Evolutionary conservation across 2,888 invertebrate species (phyloP).

Genomic region (Clanis bilineata): DNA sequence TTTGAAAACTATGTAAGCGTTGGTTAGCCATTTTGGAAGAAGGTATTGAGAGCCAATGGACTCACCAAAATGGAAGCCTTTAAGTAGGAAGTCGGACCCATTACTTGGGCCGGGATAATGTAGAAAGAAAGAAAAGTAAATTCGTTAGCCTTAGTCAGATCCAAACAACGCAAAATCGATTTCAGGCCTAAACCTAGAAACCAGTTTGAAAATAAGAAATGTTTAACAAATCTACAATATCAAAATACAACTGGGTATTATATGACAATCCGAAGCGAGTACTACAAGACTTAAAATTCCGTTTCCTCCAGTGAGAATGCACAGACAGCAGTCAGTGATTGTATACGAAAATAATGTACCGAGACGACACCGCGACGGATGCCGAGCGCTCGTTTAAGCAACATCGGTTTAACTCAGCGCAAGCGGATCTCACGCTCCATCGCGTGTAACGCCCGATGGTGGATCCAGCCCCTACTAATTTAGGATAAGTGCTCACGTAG

Average conservation of each 20-base stretch:
- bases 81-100: too few relatives aligned
- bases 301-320: not conserved
- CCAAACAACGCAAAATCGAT: too few relatives aligned
- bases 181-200: too few relatives aligned
- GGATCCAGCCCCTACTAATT: constrained; percentile 63
- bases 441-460: constrained; percentile 48
- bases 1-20: too few relatives aligned
- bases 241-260: not conserved
- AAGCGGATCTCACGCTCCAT: constrained; percentile 59
- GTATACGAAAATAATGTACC: constrained; percentile 26
- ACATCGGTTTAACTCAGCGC: constrained; percentile 54
- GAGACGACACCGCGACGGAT: constrained; percentile 35
- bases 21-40: too few relatives aligned
- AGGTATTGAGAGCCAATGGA: too few relatives aligned
- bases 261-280: not conserved
- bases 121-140: too few relatives aligned
- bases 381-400: constrained; percentile 48
- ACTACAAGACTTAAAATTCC: not conserved
- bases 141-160: too few relatives aligned
- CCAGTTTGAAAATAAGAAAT: too few relatives aligned
- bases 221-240: too few relatives aligned
- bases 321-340: not conserved
- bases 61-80: too few relatives aligned
- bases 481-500: constrained; percentile 71
- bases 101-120: too few relatives aligned